Base-by-base conservation (phyloP, 1,140 invertebrate genomes). In the Lasaia peninsularis region DNA sequence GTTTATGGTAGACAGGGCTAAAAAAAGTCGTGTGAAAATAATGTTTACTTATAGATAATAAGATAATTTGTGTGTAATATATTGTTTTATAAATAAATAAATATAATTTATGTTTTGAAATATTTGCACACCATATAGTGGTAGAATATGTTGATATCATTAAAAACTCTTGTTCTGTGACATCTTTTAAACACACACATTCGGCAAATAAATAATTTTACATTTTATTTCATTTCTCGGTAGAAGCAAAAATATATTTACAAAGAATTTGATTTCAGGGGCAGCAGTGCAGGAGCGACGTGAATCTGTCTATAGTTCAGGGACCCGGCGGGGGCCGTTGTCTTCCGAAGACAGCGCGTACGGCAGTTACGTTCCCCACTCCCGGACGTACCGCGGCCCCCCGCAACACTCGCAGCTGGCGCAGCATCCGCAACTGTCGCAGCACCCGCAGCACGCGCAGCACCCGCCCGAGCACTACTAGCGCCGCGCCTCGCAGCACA, bases 401-500 rank as follows among this genome's bases (percentile, higher is more conserved):
- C 62, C 40, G n/a, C 31, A 60, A 58, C 62, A 62, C 60, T 12
- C 62, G 54, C 65, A 63, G 24, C 24, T 28, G 24, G 1, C 64
- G 52, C 57, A 59, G 40, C 62, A 63, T 59, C 16, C 62, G 56
- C 66, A 60, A 14, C 35, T 18, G 35, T n/a, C 58, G 63, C 59
- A 52, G 56, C 66, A 61, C 12, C 35, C 9, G 35, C 14, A 55
- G 65, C 59, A 52, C 62, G 63, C 67, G 57, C 62, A 67, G 54
- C 62, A 59, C 49, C 72, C 64, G 28, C 73, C 69, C 55, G 77
- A 82, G 3, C 84, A 85, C 57, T 87, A 87, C 81, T 87, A 87
- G 84, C 84, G 80, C 68, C 75, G 81, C 71, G 74, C 81, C 69
- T 80, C 75, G 84, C 81, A 82, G 78, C 84, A 87, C 80, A 83